These are phyloP conservation scores for Silurus lanzhouensis DNA, from an alignment of 2,797 vertebrate species.

Conservation along the genomic window DNA sequence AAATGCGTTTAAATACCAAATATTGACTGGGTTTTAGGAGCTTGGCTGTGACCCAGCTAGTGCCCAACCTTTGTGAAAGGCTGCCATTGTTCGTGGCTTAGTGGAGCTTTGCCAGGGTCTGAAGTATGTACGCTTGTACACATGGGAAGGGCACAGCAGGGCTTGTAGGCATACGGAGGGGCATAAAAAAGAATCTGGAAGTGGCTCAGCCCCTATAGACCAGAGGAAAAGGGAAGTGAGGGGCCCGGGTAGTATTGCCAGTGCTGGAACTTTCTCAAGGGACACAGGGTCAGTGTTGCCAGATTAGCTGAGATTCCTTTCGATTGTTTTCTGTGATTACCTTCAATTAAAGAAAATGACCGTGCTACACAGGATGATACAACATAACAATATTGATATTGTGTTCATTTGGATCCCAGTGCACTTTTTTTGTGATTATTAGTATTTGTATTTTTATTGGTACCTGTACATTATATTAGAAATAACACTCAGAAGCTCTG, in stretches of 20 bases:
- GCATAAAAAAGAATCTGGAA: constrained; percentile 55
- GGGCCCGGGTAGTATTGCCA: constrained; percentile 35
- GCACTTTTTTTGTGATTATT: background rate
- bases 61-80: constrained; percentile 73
- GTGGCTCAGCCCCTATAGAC: constrained; percentile 62
- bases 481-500: too few relatives aligned
- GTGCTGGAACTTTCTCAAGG: constrained; percentile 49
- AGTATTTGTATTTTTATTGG: too few relatives aligned
- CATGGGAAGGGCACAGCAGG: constrained; percentile 68
- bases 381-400: background rate
- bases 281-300: constrained; percentile 35
- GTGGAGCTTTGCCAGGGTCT: constrained; percentile 72
- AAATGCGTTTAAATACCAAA: constrained; percentile 75
- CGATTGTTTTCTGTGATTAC: constrained; percentile 5
- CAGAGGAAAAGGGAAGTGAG: constrained; percentile 60
- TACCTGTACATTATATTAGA: too few relatives aligned
- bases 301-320: constrained; percentile 15
- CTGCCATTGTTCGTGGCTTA: constrained; percentile 79
- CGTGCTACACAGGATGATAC: background rate
- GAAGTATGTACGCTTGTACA: constrained; percentile 74
- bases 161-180: constrained; percentile 60
- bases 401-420: background rate
- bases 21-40: constrained; percentile 80
- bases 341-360: background rate
- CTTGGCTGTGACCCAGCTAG: constrained; percentile 70